phyloP scores from a whole-genome alignment of 1,140 invertebrate species.

The Triops longicaudatus region DNA sequence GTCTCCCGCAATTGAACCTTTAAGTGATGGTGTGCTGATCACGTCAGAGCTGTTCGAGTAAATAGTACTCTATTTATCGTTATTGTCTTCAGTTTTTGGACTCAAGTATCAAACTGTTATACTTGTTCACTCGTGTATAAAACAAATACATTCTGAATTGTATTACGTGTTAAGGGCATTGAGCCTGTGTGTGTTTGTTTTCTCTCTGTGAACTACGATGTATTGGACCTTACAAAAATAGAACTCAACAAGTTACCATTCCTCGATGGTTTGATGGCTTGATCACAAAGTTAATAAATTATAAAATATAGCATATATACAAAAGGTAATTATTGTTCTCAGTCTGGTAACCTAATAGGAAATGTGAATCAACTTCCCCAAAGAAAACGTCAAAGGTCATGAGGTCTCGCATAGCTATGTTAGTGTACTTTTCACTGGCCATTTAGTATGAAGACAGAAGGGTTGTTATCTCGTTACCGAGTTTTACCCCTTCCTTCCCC shows the following conservation, averaged over 20 bases:
- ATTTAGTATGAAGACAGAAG: not conserved
- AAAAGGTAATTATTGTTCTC: too few species aligned
- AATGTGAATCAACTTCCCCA: too few species aligned
- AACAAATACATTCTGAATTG: not conserved
- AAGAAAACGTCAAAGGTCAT: not conserved
- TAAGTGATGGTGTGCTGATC: not conserved
- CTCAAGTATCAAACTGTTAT: not conserved
- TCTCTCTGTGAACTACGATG: too few species aligned
- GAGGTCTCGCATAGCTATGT: not conserved
- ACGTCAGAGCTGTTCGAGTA: not conserved
- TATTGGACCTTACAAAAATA: too few species aligned
- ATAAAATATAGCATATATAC: too few species aligned
- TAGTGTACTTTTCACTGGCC: not conserved
- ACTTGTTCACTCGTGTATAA: not conserved
- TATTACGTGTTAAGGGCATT: too few species aligned
- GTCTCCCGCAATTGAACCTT: not conserved
- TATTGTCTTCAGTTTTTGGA: not conserved
- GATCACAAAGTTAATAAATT: too few species aligned
- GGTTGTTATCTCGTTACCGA: not conserved
- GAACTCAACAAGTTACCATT: too few species aligned
- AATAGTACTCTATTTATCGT: not conserved
- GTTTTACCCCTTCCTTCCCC: not conserved
- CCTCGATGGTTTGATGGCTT: too few species aligned
- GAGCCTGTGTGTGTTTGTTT: too few species aligned
- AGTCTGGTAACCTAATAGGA: too few species aligned